Percentiles rank a stretch among this genome's conserved stretches.
phyloP scores from a whole-genome alignment of 2,888 invertebrate genomes.

The Teinopalpus imperialis region DNA sequence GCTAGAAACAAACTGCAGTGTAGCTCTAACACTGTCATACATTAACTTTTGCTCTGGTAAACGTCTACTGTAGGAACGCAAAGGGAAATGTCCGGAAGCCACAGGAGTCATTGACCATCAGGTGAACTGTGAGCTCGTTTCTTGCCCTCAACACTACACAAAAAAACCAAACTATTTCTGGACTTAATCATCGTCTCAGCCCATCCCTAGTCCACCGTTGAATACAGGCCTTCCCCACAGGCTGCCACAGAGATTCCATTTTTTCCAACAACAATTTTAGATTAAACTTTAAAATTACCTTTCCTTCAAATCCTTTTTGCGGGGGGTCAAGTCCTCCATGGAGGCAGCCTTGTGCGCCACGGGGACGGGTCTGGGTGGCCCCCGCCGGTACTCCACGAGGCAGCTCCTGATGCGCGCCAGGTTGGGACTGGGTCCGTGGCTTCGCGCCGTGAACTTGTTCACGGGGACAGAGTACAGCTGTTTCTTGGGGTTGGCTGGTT shows the following conservation, averaged over 20 bases:
- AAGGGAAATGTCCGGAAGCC: too few relatives aligned
- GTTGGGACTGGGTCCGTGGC: slow-evolving; percentile 45
- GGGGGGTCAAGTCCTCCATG: slow-evolving; percentile 72
- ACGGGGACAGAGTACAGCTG: slow-evolving; percentile 66
- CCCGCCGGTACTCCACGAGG: slow-evolving; percentile 51
- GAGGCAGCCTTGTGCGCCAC: slow-evolving; percentile 62
- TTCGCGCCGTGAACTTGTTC: slow-evolving; percentile 64
- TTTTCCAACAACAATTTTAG: too few relatives aligned
- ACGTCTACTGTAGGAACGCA: too few relatives aligned
- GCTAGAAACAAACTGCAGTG: too few relatives aligned
- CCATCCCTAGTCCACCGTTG: not conserved
- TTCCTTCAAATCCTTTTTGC: slow-evolving; percentile 48
- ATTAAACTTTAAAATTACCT: slow-evolving; percentile 43
- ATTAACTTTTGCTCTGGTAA: too few relatives aligned
- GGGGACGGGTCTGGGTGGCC: slow-evolving; percentile 38
- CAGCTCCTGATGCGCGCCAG: slow-evolving; percentile 58
- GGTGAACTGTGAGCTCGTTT: too few relatives aligned
- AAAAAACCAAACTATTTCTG: too few relatives aligned
- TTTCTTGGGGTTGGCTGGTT: slow-evolving; percentile 65
- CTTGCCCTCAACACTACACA: too few relatives aligned
- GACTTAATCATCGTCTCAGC: too few relatives aligned
- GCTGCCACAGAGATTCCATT: too few relatives aligned
- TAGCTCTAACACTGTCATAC: too few relatives aligned
- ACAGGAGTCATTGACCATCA: too few relatives aligned
- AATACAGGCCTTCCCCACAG: not conserved